Evolutionary conservation across 2,888 invertebrate genomes (phyloP).

Genomic region (Tubulanus polymorphus): DNA sequence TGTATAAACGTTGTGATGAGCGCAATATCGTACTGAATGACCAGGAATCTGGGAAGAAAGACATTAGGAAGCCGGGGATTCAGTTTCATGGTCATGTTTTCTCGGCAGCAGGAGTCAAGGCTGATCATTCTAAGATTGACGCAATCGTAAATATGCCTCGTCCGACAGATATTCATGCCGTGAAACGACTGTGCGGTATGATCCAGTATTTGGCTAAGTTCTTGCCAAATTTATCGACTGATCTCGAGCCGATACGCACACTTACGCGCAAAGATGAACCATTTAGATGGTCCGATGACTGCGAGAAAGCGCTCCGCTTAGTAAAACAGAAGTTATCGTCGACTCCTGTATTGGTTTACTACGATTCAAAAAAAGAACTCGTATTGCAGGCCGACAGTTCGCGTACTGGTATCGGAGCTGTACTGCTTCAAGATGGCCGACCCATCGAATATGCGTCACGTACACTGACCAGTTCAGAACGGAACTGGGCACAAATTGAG

Average conservation of each 20-base stretch:
- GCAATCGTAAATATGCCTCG: constrained; percentile 17
- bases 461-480: constrained; percentile 4
- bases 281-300: constrained; percentile 4
- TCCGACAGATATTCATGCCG: constrained; percentile 19
- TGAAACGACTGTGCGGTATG: constrained; percentile 22
- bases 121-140: constrained; percentile 16
- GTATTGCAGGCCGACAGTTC: constrained; percentile 6
- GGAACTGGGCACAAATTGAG: constrained; percentile 10
- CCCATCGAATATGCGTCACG: constrained; percentile 11
- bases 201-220: constrained; percentile 19
- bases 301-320: background rate
- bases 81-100: constrained; percentile 20
- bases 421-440: constrained; percentile 7
- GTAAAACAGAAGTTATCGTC: constrained; percentile 5
- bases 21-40: constrained; percentile 10
- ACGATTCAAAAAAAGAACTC: background rate
- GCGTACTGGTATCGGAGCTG: constrained; percentile 4
- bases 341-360: constrained; percentile 7
- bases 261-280: constrained; percentile 11
- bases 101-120: constrained; percentile 18
- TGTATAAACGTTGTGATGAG: constrained; percentile 11
- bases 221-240: constrained; percentile 6
- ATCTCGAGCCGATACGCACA: constrained; percentile 10
- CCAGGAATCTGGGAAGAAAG: constrained; percentile 6
- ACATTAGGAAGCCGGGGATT: background rate